phyloP scores from a whole-genome alignment of 1,140 invertebrate species.

The Lamellibrachia luymesi region DNA sequence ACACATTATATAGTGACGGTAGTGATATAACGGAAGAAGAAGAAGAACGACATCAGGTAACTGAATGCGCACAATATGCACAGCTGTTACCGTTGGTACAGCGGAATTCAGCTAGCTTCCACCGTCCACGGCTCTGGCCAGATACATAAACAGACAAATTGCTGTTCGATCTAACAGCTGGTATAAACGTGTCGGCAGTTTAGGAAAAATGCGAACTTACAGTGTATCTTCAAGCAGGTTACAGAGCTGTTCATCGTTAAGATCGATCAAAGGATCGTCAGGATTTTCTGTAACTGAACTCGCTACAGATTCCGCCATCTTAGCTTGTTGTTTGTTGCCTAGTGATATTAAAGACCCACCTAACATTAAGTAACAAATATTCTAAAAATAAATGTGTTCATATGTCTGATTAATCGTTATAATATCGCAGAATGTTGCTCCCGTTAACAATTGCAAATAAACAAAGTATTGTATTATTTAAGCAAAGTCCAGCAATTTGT shows the following conservation, averaged over 20 bases:
- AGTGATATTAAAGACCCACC: background rate
- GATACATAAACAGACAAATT: background rate
- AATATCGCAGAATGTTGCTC: background rate
- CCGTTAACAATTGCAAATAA: background rate
- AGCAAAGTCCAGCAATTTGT: background rate
- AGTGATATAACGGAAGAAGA: too few relatives aligned
- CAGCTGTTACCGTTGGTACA: background rate
- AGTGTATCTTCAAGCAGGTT: slow-evolving; percentile 48
- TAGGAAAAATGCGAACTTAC: slow-evolving; percentile 31
- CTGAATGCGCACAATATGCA: background rate
- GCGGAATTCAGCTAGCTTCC: background rate
- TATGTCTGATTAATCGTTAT: background rate
- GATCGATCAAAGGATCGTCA: slow-evolving; percentile 49
- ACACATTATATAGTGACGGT: too few relatives aligned
- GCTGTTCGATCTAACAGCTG: background rate
- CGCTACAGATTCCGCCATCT: slow-evolving; percentile 50
- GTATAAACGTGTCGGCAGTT: background rate
- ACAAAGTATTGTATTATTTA: background rate
- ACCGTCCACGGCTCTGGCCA: background rate
- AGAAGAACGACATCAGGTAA: too few relatives aligned
- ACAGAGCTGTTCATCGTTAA: slow-evolving; percentile 50
- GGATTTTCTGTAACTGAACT: slow-evolving; percentile 44
- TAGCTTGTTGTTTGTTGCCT: slow-evolving; percentile 26
- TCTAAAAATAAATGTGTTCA: background rate
- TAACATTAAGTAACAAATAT: background rate